These are phyloP conservation scores for Danionella cerebrum DNA, from an alignment of 2,113 vertebrate species.

Conservation along the genomic window DNA sequence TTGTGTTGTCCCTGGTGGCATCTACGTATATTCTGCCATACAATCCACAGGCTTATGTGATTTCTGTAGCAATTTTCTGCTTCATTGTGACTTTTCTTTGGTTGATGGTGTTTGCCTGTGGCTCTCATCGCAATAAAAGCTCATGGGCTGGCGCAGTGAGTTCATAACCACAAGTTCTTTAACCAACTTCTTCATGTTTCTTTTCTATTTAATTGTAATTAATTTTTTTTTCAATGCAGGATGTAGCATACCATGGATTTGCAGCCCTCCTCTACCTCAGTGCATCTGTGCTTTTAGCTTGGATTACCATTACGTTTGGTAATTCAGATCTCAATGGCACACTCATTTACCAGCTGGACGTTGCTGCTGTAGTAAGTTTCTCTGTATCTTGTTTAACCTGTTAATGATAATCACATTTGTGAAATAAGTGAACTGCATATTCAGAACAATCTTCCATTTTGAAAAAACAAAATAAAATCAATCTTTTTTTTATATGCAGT, in stretches of 20 bases:
- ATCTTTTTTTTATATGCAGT: background rate
- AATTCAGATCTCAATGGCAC: background rate
- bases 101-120: constrained; percentile 61
- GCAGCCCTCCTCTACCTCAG: constrained; percentile 78
- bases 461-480: too few relatives aligned
- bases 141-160: constrained; percentile 71
- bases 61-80: constrained; percentile 76
- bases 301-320: constrained; percentile 1
- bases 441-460: background rate
- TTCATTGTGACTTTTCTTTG: constrained; percentile 66
- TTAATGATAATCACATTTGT: background rate
- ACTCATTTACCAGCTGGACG: constrained; percentile 56
- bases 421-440: background rate
- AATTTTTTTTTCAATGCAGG: background rate
- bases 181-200: background rate
- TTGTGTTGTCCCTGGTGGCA: constrained; percentile 76
- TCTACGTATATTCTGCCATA: constrained; percentile 49
- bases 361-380: constrained; percentile 71
- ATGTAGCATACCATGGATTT: constrained; percentile 46
- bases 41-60: constrained; percentile 72
- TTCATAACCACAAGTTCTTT: background rate
- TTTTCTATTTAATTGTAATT: background rate
- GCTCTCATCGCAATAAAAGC: constrained; percentile 51
- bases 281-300: constrained; percentile 65
- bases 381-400: background rate